Evolutionary conservation across 2,797 vertebrate species (phyloP).

Genomic region (Enteromius afrohamiltoni): DNA sequence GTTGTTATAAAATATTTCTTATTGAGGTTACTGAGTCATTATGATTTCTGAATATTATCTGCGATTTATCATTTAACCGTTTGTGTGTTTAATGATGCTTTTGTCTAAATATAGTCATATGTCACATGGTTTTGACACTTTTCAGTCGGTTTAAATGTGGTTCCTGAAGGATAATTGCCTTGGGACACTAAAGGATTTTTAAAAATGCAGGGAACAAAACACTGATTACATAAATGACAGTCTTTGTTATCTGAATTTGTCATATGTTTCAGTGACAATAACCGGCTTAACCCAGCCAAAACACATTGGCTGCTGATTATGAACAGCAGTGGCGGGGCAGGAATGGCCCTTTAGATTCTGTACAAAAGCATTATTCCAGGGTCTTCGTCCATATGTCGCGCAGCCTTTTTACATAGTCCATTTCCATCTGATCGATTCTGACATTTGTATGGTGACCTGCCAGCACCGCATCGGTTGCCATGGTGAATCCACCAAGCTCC

Average conservation of each 20-base stretch:
- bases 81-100: not conserved
- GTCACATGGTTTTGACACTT: conserved; percentile 8
- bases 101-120: conserved; percentile 17
- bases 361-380: conserved; percentile 44
- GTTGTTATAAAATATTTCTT: not conserved
- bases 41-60: not conserved
- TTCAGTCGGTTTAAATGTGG: conserved; percentile 28
- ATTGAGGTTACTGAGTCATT: not conserved
- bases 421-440: conserved; percentile 90
- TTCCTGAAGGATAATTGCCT: conserved; percentile 12
- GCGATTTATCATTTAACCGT: not conserved
- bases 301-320: conserved; percentile 42
- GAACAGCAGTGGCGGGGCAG: conserved; percentile 20
- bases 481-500: conserved; percentile 86
- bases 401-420: conserved; percentile 59
- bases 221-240: conserved; percentile 37
- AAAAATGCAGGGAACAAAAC: conserved; percentile 31
- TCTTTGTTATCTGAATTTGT: conserved; percentile 52
- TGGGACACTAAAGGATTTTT: conserved; percentile 40
- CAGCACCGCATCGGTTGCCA: conserved; percentile 83
- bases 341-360: conserved; percentile 39
- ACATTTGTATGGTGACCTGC: conserved; percentile 84
- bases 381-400: conserved; percentile 55
- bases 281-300: conserved; percentile 33
- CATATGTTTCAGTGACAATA: conserved; percentile 53